Evolutionary conservation across 2,113 vertebrate genomes (phyloP), one percentile per base, ranked within the genome.

Genomic region (Protobothrops mucrosquamatus): DNA sequence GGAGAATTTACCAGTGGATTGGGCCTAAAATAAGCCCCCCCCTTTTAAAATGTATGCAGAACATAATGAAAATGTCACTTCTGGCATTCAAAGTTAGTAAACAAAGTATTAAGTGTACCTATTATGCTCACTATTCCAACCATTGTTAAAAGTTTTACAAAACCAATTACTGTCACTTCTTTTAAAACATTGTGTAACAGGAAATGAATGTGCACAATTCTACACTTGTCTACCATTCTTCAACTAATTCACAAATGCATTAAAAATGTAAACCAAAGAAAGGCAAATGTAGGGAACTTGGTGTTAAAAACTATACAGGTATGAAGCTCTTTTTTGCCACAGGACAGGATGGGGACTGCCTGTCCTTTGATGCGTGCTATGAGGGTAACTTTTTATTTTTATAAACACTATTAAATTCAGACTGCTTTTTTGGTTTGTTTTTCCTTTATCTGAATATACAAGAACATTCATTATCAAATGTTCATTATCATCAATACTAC

Each of bases 181-280:
- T 85, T 86, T 39, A 97, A 97, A 98, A 97, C 97, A 97, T 97
- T 92, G 97, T 97, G 97, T 96, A 96, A 98, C 96, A 97, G 97
- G 97, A 98, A 98, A 97, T 97, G 98, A 98, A 98, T 97, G 98
- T 98, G 98, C 98, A 98, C 98, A 96, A 97, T 98, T 98, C 98
- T 99, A 99, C 98, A 98, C 98, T 98, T 98, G 96, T 98, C 98
- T 98, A 98, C 98, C 98, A 98, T 98, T 98, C 97, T 98, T 98
- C 97, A 98, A 98, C 98, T 98, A 98, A 98, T 98, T 98, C 98
- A 99, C 98, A 98, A 97, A 98, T 98, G 98, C 97, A 46, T 98
- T 97, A 98, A 97, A 97, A 95, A 94, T 92, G 94, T 90, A 90
- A 95, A 95, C 95, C 96, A 96, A 95, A 93, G 48, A 48, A 97